Percentiles rank a stretch among this genome's conserved stretches.
Evolutionary conservation across 53 echinoderm and acorn worm species (phyloP).

Genomic region (Luidia sarsii): DNA sequence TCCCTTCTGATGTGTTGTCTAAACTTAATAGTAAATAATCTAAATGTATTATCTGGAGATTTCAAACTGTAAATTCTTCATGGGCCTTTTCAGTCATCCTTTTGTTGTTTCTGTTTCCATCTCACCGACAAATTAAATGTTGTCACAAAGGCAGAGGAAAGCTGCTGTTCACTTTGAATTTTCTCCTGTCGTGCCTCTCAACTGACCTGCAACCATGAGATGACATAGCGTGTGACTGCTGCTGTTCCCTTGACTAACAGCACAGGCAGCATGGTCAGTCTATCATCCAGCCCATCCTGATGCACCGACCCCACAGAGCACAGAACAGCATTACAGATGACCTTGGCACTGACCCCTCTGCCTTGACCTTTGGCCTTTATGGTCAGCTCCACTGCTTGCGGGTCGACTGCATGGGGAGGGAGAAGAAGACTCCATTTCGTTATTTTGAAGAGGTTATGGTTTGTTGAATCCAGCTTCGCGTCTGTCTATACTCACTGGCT

Average conservation of each 20-base stretch:
- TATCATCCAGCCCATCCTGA: background rate
- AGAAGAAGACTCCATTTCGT: no score
- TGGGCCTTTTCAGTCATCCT: no score
- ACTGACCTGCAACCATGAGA: constrained; percentile 82
- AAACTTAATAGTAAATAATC: no score
- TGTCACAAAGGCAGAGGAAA: background rate
- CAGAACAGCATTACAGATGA: constrained; percentile 71
- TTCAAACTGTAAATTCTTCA: no score
- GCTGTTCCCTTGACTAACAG: constrained; percentile 80
- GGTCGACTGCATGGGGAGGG: no score
- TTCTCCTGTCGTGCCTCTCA: background rate
- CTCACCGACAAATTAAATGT: background rate
- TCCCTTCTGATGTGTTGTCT: no score
- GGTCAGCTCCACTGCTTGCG: constrained; percentile 71
- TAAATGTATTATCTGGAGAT: no score
- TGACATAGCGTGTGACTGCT: constrained; percentile 57
- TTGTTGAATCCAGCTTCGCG: no score
- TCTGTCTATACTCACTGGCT: no score
- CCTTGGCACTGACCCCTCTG: constrained; percentile 27
- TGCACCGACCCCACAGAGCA: constrained; percentile 60
- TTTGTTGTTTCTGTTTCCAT: no score
- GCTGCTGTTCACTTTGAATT: background rate
- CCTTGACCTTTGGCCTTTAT: constrained; percentile 68
- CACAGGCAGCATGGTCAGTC: constrained; percentile 63
- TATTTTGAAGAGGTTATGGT: no score